Conservation (phyloP, 2,888 invertebrate species). For the Eubasilissa splendida region DNA sequence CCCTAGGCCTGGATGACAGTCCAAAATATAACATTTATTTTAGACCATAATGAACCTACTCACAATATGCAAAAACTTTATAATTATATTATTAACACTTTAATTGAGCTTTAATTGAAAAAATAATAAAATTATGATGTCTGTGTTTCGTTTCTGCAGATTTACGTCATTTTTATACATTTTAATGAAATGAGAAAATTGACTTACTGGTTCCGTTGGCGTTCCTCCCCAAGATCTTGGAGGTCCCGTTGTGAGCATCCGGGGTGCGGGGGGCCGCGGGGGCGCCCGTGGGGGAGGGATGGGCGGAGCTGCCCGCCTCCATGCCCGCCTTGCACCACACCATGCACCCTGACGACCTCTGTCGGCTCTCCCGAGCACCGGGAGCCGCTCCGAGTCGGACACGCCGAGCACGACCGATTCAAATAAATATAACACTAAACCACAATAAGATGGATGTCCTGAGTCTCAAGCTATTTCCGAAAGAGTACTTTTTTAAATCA, state of each 20-base stretch:
- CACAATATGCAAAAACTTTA: too few species aligned
- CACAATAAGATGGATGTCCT: too few species aligned
- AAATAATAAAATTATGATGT: too few species aligned
- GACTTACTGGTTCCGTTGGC: constrained; percentile 78
- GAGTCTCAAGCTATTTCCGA: too few species aligned
- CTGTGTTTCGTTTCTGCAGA: too few species aligned
- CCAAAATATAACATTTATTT: too few species aligned
- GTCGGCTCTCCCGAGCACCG: not conserved
- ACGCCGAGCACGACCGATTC: not conserved
- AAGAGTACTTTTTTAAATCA: too few species aligned
- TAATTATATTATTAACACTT: too few species aligned
- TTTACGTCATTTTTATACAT: not conserved
- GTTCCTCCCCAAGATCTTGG: constrained; percentile 77
- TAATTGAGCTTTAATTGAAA: too few species aligned
- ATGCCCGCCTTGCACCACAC: constrained; percentile 39
- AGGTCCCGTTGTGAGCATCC: constrained; percentile 72
- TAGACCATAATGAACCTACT: too few species aligned
- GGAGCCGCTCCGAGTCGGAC: not conserved
- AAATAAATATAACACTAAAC: not conserved
- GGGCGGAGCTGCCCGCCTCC: constrained; percentile 39
- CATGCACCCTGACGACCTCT: constrained; percentile 28
- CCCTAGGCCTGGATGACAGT: too few species aligned
- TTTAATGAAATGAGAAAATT: constrained; percentile 55
- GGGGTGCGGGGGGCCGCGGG: constrained; percentile 21
- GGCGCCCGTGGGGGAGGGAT: constrained; percentile 40